Conservation (phyloP, 1,140 invertebrate genomes). For the Ditylenchus dipsaci region DNA sequence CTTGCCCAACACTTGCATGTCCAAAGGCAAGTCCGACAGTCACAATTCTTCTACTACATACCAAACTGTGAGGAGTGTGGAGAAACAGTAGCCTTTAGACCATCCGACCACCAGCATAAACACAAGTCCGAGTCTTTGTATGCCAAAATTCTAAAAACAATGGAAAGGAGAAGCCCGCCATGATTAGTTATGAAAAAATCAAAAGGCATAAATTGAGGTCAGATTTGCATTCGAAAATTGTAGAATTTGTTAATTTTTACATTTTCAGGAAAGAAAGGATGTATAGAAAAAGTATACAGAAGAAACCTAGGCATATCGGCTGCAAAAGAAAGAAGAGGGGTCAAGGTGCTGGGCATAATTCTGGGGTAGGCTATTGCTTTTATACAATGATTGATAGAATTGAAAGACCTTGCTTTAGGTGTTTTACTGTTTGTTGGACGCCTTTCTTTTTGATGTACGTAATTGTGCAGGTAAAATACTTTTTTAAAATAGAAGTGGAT, state of each 20-base stretch:
- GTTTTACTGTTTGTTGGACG: constrained; percentile 58
- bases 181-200: constrained; percentile 56
- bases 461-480: not conserved
- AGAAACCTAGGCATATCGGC: constrained; percentile 57
- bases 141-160: not conserved
- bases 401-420: constrained; percentile 8
- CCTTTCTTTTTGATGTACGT: constrained; percentile 52
- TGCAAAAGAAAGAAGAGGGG: constrained; percentile 56
- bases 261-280: constrained; percentile 48
- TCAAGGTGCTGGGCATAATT: constrained; percentile 56
- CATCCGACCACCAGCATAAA: not conserved
- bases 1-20: not conserved
- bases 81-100: constrained; percentile 7
- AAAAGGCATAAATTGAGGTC: constrained; percentile 52
- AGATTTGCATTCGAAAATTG: not conserved
- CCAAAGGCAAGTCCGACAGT: not conserved
- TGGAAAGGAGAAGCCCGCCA: constrained; percentile 14
- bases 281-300: constrained; percentile 55
- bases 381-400: not conserved
- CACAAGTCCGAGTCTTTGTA: not conserved
- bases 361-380: constrained; percentile 28
- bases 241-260: too few species aligned
- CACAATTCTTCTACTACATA: not conserved
- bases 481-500: not conserved
- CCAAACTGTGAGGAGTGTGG: not conserved